Evolutionary conservation across 2,797 vertebrate species (phyloP).

Genomic region (Alectoris magna): DNA sequence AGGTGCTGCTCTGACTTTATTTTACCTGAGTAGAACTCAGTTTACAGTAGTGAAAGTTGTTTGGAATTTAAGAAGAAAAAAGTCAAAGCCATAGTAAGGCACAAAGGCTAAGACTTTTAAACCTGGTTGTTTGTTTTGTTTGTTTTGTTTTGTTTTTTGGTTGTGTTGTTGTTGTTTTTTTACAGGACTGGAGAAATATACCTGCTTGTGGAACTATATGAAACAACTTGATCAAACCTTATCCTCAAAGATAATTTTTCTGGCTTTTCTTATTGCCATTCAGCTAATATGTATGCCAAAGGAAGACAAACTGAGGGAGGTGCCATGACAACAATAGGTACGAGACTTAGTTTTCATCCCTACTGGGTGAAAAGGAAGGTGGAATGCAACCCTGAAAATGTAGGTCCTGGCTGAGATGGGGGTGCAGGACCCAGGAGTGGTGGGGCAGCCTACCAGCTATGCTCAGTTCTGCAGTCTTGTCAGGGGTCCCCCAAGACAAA

Average conservation of each 20-base stretch:
- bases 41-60: neutral
- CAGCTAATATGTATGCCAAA: no score
- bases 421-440: rapidly evolving
- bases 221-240: neutral
- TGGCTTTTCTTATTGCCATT: neutral
- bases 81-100: neutral
- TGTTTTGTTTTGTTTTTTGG: no score
- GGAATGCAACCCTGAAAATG: neutral
- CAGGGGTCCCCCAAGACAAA: neutral
- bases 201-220: rapidly evolving
- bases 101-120: neutral
- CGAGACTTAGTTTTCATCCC: neutral
- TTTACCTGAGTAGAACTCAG: neutral
- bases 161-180: neutral
- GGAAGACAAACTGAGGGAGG: neutral
- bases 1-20: neutral
- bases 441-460: neutral
- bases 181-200: neutral
- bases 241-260: neutral
- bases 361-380: neutral
- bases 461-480: rapidly evolving
- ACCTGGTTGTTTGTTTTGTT: no score
- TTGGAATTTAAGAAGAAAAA: neutral
- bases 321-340: neutral
- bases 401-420: neutral